Percentiles rank a stretch among this genome's conserved stretches.
phyloP scores from a whole-genome alignment of 1,140 invertebrate genomes.

The Drosophila pruinosa region DNA sequence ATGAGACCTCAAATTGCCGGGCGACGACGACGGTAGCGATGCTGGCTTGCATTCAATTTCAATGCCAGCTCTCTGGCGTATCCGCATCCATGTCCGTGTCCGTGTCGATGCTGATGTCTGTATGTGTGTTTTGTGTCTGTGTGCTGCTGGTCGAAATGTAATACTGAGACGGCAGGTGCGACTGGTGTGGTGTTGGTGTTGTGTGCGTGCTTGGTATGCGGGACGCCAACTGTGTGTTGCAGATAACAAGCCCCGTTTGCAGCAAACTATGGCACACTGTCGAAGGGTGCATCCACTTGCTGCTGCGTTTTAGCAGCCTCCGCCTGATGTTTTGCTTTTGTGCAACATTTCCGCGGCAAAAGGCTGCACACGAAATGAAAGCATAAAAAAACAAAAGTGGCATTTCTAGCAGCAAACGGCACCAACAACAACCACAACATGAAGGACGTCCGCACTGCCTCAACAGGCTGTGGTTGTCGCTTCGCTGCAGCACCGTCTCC shows the following conservation, averaged over 20 bases:
- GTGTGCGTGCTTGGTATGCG: slow-evolving; percentile 11
- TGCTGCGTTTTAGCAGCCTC: background rate
- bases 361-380: slow-evolving; percentile 62
- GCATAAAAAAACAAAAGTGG: slow-evolving; percentile 67
- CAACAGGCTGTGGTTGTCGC: slow-evolving; percentile 50
- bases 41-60: slow-evolving; percentile 54
- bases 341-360: slow-evolving; percentile 58
- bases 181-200: slow-evolving; percentile 30
- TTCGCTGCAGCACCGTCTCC: slow-evolving; percentile 1
- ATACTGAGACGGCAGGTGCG: slow-evolving; percentile 24
- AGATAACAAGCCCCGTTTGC: slow-evolving; percentile 51
- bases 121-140: background rate
- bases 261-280: background rate
- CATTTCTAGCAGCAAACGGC: slow-evolving; percentile 19
- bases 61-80: slow-evolving; percentile 32
- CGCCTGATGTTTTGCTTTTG: slow-evolving; percentile 55
- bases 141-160: slow-evolving; percentile 14
- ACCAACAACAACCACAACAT: slow-evolving; percentile 9
- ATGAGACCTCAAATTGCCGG: slow-evolving; percentile 72
- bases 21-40: background rate
- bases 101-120: slow-evolving; percentile 1
- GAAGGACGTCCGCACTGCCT: slow-evolving; percentile 51
- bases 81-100: slow-evolving; percentile 10
- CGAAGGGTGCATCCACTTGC: slow-evolving; percentile 7
- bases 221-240: slow-evolving; percentile 54